These are phyloP conservation scores for Amblyjoppa proteus DNA, from an alignment of 2,888 invertebrate genomes.

Conservation along the genomic window DNA sequence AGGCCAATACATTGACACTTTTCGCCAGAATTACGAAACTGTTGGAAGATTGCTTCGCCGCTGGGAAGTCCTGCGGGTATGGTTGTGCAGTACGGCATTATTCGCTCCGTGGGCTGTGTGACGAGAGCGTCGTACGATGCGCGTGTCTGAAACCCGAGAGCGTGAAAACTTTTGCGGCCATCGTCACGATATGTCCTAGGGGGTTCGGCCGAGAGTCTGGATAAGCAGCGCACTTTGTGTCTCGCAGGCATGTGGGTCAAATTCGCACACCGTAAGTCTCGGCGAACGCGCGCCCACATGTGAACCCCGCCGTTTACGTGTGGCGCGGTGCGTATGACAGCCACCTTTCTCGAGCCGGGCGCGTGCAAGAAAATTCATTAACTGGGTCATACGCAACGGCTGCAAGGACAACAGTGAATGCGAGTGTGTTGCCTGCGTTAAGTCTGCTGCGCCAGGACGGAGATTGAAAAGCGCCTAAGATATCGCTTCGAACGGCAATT, in stretches of 20 bases:
- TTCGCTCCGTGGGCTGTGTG: not conserved
- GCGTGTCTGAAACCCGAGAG: slow-evolving; percentile 36
- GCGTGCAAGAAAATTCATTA: slow-evolving; percentile 59
- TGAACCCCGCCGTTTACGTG: slow-evolving; percentile 29
- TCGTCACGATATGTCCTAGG: not conserved
- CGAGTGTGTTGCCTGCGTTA: not conserved
- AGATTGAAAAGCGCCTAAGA: not conserved
- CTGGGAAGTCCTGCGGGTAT: slow-evolving; percentile 6
- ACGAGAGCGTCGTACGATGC: not conserved
- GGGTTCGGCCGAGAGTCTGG: slow-evolving; percentile 23
- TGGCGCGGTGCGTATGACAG: slow-evolving; percentile 26
- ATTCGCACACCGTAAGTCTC: slow-evolving; percentile 40
- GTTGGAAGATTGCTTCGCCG: not conserved
- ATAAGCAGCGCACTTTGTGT: slow-evolving; percentile 23
- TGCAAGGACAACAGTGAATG: slow-evolving; percentile 30
- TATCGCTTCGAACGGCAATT: too few relatives aligned
- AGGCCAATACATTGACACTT: not conserved
- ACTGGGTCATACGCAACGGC: slow-evolving; percentile 52
- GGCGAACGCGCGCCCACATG: slow-evolving; percentile 49
- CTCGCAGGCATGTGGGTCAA: slow-evolving; percentile 51
- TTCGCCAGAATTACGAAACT: not conserved
- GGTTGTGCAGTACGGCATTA: not conserved
- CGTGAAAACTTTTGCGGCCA: slow-evolving; percentile 37
- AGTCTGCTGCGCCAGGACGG: not conserved
- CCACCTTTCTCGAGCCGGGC: slow-evolving; percentile 55